phyloP scores from a whole-genome alignment of 2,888 invertebrate species.

The Mamestra brassicae region DNA sequence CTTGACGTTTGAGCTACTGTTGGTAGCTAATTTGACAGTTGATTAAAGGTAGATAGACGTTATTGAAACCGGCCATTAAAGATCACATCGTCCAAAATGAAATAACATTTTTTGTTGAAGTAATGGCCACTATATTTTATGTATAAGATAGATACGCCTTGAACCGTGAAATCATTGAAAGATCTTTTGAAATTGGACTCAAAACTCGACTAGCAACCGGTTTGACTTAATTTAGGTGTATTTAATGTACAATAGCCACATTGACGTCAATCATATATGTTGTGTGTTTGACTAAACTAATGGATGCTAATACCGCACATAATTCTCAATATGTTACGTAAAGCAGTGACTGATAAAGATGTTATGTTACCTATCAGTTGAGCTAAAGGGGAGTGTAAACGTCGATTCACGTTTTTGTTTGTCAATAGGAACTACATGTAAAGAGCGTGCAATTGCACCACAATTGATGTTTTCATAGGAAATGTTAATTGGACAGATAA shows the following conservation, averaged over 20 bases:
- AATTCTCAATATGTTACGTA: slow-evolving; percentile 55
- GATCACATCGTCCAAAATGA: slow-evolving; percentile 11
- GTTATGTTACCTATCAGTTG: slow-evolving; percentile 28
- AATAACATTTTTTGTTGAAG: slow-evolving; percentile 45
- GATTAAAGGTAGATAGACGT: too few relatives aligned
- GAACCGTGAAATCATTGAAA: slow-evolving; percentile 60
- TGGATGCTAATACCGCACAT: slow-evolving; percentile 62
- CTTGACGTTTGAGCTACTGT: too few relatives aligned
- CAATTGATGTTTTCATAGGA: slow-evolving; percentile 18
- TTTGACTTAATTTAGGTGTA: slow-evolving; percentile 54
- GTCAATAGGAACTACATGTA: slow-evolving; percentile 36
- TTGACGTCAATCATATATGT: slow-evolving; percentile 64
- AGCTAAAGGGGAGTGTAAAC: slow-evolving; percentile 12
- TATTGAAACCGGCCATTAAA: too few relatives aligned
- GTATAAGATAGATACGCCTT: slow-evolving; percentile 52
- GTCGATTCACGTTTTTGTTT: slow-evolving; percentile 32
- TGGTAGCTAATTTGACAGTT: too few relatives aligned
- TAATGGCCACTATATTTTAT: slow-evolving; percentile 55
- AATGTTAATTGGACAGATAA: slow-evolving; percentile 35
- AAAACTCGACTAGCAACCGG: slow-evolving; percentile 53
- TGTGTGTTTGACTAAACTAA: slow-evolving; percentile 59
- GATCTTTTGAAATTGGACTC: slow-evolving; percentile 54
- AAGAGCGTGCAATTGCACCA: slow-evolving; percentile 10
- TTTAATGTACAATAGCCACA: slow-evolving; percentile 57
- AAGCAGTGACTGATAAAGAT: slow-evolving; percentile 50